Evolutionary conservation across 2,113 vertebrate genomes (phyloP).

Genomic region (Myodes glareolus): DNA sequence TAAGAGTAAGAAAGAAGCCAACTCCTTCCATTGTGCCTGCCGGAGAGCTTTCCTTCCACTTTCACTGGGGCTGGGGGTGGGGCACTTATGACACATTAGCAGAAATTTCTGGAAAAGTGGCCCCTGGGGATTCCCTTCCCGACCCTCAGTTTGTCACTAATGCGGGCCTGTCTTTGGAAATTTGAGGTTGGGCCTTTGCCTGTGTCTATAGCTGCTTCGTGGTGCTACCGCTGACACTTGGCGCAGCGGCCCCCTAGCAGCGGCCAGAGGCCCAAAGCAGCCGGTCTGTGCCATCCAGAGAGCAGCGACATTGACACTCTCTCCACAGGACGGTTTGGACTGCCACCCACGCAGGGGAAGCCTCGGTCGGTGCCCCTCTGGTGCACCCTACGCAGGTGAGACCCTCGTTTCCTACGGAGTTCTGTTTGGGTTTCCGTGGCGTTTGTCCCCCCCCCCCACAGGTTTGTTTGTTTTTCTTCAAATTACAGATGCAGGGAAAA

Average conservation of each 20-base stretch:
- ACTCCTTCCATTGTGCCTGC: constrained; percentile 22
- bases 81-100: not conserved
- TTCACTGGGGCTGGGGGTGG: constrained; percentile 60
- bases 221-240: constrained; percentile 70
- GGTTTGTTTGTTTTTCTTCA: constrained; percentile 88
- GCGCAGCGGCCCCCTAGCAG: constrained; percentile 35
- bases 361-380: not conserved
- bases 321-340: not conserved
- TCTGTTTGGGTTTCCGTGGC: constrained; percentile 77
- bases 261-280: not conserved
- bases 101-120: constrained; percentile 76
- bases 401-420: constrained; percentile 23
- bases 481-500: constrained; percentile 90
- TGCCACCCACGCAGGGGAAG: constrained; percentile 69
- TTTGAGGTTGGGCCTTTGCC: constrained; percentile 65
- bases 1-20: not conserved
- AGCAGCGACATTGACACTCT: not conserved
- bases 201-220: constrained; percentile 23
- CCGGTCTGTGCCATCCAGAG: not conserved
- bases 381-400: constrained; percentile 81
- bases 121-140: constrained; percentile 50
- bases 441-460: constrained; percentile 70
- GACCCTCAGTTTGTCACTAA: constrained; percentile 54
- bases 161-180: constrained; percentile 67
- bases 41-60: constrained; percentile 39